phyloP scores from a whole-genome alignment of 2,888 invertebrate species.

The Cosmia trapezina region DNA sequence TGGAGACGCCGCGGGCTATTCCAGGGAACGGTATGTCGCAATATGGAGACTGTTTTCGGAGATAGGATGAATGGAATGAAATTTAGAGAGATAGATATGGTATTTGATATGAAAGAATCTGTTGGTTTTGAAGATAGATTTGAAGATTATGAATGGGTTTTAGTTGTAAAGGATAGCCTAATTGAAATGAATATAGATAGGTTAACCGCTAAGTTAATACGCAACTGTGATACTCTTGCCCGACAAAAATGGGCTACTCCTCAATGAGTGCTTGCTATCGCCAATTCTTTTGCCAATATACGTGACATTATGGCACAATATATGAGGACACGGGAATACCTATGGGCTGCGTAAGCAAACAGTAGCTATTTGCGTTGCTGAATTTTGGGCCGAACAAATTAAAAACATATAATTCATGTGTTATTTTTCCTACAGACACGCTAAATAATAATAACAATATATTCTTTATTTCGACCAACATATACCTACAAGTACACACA shows the following conservation, averaged over 20 bases:
- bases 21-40: conserved; percentile 15
- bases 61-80: conserved; percentile 22
- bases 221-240: not conserved
- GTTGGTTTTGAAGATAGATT: not conserved
- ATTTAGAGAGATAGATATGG: not conserved
- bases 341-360: not conserved
- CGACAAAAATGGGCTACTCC: not conserved
- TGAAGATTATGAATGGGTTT: not conserved
- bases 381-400: not conserved
- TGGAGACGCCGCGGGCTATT: conserved; percentile 66
- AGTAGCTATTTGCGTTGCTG: not conserved
- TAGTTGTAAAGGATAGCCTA: not conserved
- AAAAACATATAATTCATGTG: not conserved
- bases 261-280: not conserved
- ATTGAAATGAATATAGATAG: not conserved
- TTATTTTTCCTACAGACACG: not conserved
- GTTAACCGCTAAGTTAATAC: not conserved
- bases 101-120: conserved; percentile 5
- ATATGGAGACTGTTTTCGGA: conserved; percentile 18
- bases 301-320: not conserved
- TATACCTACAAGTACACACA: too few species aligned
- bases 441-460: not conserved
- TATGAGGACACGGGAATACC: not conserved
- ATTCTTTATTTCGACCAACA: too few species aligned
- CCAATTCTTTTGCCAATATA: not conserved